Evolutionary conservation across 2,113 vertebrate species (phyloP).

Genomic region (Heterocephalus glaber): DNA sequence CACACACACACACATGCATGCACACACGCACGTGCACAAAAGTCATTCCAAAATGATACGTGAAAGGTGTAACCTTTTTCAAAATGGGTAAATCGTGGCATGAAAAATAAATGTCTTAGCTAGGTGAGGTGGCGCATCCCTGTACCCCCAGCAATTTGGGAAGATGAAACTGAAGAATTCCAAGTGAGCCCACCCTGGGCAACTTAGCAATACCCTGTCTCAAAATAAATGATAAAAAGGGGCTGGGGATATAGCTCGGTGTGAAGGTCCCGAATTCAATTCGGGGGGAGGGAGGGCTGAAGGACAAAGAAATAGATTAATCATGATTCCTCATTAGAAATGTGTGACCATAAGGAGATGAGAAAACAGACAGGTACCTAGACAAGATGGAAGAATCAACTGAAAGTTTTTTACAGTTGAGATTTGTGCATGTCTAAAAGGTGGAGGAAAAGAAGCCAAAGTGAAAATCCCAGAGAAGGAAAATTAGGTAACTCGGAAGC

Average conservation of each 20-base stretch:
- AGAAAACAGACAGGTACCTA: background rate
- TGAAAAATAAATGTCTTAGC: conserved; percentile 36
- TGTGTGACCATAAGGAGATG: background rate
- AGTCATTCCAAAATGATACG: conserved; percentile 3
- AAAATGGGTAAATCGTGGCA: background rate
- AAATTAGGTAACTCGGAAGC: background rate
- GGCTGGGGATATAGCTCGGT: background rate
- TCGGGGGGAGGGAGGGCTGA: background rate
- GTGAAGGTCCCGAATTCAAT: background rate
- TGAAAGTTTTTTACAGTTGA: background rate
- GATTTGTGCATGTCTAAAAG: background rate
- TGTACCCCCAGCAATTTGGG: background rate
- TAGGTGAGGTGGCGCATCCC: background rate
- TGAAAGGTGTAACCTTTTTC: background rate
- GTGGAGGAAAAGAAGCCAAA: background rate
- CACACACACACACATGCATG: background rate
- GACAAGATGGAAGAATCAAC: background rate
- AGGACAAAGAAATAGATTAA: conserved; percentile 3
- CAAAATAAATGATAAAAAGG: background rate
- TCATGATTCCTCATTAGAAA: conserved; percentile 17
- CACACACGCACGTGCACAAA: background rate
- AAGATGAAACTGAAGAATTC: background rate
- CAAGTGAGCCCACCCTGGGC: background rate
- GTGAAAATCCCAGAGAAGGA: background rate
- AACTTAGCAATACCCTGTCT: background rate